Evolutionary conservation across 2,797 vertebrate species (phyloP).

Genomic region (Crax fasciolata): DNA sequence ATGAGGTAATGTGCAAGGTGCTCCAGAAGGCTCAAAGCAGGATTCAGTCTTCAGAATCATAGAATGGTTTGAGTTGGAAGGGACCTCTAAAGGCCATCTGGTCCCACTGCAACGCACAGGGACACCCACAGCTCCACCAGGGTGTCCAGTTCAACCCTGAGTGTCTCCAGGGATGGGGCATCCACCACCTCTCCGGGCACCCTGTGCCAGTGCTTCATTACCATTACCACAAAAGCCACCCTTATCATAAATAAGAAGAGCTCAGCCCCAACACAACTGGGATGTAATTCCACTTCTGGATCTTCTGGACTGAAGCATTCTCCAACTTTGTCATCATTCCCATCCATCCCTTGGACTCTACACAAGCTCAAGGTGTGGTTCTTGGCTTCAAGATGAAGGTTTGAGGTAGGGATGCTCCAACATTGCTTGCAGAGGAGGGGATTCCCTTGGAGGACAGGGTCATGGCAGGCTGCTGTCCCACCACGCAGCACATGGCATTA

Average conservation of each 20-base stretch:
- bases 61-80: neutral
- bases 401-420: neutral
- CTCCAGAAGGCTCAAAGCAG: neutral
- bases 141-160: neutral
- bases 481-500: accelerated
- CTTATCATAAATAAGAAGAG: no score
- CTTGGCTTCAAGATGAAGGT: neutral
- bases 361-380: neutral
- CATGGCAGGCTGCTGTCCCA: neutral
- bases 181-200: neutral
- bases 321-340: neutral
- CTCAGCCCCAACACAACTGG: no score
- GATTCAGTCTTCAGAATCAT: neutral
- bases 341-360: neutral
- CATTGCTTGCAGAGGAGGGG: neutral
- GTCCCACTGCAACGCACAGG: neutral
- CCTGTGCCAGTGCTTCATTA: neutral
- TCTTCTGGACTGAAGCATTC: accelerated
- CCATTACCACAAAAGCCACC: no score
- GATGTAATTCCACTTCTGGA: neutral
- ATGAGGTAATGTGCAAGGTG: accelerated
- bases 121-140: no score
- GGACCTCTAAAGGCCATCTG: neutral
- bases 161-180: neutral
- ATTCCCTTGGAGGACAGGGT: neutral